Percentiles rank a stretch among this genome's conserved stretches.
Evolutionary conservation across 2,888 invertebrate genomes (phyloP).

Genomic region (Rambutsinella grinnellia): DNA sequence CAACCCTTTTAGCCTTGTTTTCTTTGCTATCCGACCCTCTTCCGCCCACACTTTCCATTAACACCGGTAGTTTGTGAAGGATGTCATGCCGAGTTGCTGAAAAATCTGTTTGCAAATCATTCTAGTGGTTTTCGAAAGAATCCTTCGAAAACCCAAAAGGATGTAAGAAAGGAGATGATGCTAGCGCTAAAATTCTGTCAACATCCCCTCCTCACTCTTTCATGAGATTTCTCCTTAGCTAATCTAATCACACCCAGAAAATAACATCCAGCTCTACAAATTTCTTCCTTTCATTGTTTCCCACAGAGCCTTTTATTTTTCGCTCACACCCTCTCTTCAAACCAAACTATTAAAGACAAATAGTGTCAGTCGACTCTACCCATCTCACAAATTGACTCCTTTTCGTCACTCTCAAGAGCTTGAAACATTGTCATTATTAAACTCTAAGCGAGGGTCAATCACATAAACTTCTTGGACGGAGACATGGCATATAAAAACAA

Average conservation of each 20-base stretch:
- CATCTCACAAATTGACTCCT: slow-evolving; percentile 8
- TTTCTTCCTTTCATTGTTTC: slow-evolving; percentile 6
- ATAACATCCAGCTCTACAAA: neutral
- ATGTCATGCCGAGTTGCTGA: too few relatives aligned
- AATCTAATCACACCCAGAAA: slow-evolving; percentile 37
- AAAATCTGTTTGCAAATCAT: too few relatives aligned
- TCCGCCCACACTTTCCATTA: too few relatives aligned
- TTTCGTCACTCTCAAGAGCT: neutral
- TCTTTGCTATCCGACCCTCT: too few relatives aligned
- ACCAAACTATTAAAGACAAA: too few relatives aligned
- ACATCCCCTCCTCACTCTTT: slow-evolving; percentile 6
- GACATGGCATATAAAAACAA: neutral
- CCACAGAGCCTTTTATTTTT: slow-evolving; percentile 9
- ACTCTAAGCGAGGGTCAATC: neutral
- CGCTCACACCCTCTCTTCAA: slow-evolving; percentile 21
- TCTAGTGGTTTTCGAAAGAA: neutral
- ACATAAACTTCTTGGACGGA: neutral
- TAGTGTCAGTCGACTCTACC: too few relatives aligned
- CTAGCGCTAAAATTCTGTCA: slow-evolving; percentile 30
- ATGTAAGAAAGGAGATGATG: slow-evolving; percentile 13
- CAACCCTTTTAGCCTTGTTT: neutral
- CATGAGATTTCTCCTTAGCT: too few relatives aligned
- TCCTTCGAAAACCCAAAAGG: neutral
- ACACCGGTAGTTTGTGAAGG: too few relatives aligned
- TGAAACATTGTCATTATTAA: neutral